Base-by-base conservation (phyloP, 2,888 invertebrate genomes). In the Oscheius myriophilus region DNA sequence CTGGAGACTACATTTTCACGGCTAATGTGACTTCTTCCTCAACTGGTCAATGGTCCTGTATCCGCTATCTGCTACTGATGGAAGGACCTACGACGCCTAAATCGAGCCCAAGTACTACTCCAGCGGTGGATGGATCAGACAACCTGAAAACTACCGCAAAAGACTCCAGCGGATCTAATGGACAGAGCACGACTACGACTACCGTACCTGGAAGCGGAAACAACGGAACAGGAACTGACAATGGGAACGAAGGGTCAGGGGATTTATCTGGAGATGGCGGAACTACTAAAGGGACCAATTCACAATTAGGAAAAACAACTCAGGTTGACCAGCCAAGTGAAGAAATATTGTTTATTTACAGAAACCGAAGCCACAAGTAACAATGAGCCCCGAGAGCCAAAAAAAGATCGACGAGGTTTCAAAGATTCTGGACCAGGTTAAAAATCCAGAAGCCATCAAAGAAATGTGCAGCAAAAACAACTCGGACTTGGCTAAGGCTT, bases 381-480 rank as follows among this genome's bases (percentile, higher is more conserved):
- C 58, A 3, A 42, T 58, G 11, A 21, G 33, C 21, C 61, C 61
- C 25, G 61, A 61, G 49, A n/a, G 46, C 16, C 61, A 33, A 26
- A 21, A 18, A 16, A 61, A 61, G 33, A 61, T 61, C 12, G 49
- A 61, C 26, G 49, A n/a, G 11, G 49, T 61, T 14, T 21, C 33
- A 9, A 49, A 46, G n/a, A 33, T 25, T 18, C 21, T 61, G 14
- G n/a, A 46, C 21, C 6, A 49, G 18, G 33, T 61, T 12, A 12
- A 16, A 1, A n/a, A 46, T 16, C 61, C 46, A 6, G 16, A 25
- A 16, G 33, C 26, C 11, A 25, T 61, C 26, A 61, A 61, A 26
- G 33, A 18, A 16, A 12, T n/a, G 18, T 61, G 61, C 26, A 33
- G 49, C 39, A 18, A 46, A 18, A 49, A 61, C 39, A 46, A 46